Conservation (phyloP, 2,888 invertebrate genomes). For the Drosophila affinis region DNA sequence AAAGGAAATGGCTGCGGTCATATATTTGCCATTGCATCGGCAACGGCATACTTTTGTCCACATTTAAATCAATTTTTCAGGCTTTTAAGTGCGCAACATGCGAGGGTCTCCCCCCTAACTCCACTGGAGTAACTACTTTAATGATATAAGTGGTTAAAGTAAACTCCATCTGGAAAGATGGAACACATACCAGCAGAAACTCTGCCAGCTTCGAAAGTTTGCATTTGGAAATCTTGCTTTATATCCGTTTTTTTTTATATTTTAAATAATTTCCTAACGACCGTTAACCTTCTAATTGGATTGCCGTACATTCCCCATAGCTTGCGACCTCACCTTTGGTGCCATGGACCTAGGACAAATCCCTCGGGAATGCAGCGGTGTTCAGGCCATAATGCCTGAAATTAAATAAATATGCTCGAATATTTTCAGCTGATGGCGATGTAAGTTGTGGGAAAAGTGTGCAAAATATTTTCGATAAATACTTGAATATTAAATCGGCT, state of each 20-base stretch:
- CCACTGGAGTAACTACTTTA: no score
- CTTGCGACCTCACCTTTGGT: slow-evolving; percentile 16
- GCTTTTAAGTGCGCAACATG: slow-evolving; percentile 13
- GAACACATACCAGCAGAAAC: no score
- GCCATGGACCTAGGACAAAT: slow-evolving; percentile 16
- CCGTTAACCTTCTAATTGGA: not conserved
- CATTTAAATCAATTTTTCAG: slow-evolving; percentile 33
- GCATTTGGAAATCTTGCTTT: no score
- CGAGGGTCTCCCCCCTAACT: not conserved
- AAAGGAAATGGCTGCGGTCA: slow-evolving; percentile 45
- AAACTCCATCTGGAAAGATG: no score
- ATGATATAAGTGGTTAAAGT: no score
- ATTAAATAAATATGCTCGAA: slow-evolving; percentile 35
- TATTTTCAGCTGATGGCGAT: slow-evolving; percentile 27
- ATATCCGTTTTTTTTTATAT: no score
- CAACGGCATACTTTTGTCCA: slow-evolving; percentile 17
- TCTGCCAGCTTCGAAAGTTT: no score
- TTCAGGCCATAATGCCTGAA: slow-evolving; percentile 21
- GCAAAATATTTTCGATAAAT: slow-evolving; percentile 32
- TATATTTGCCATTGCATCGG: slow-evolving; percentile 30
- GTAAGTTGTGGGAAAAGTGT: slow-evolving; percentile 1
- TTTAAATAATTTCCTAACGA: no score
- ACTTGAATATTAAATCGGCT: slow-evolving; percentile 47
- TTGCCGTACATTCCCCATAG: not conserved
- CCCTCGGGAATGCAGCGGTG: slow-evolving; percentile 12